Evolutionary conservation across 2,113 vertebrate genomes (phyloP).

Genomic region (Oryzias celebensis): DNA sequence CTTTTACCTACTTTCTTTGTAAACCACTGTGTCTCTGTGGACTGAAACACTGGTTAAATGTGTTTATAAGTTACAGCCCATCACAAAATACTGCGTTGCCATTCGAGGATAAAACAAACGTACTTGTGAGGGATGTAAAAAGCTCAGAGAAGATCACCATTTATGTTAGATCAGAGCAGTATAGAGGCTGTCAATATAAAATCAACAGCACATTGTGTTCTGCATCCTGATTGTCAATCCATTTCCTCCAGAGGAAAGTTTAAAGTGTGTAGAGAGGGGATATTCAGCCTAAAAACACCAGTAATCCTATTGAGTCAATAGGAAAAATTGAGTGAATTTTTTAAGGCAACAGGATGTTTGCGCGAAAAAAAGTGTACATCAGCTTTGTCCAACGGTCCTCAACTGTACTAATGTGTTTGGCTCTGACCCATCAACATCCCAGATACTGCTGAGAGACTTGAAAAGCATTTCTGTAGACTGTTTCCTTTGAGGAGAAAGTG

Average conservation of each 20-base stretch:
- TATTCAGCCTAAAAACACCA: no score
- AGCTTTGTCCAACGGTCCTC: slow-evolving; percentile 5
- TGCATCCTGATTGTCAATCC: no score
- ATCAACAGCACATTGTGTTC: no score
- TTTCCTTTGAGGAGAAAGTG: slow-evolving; percentile 4
- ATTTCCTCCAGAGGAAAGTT: no score
- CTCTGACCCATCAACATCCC: slow-evolving; percentile 17
- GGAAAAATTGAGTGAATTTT: no score
- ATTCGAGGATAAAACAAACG: slow-evolving; percentile 8
- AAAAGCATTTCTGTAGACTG: neutral
- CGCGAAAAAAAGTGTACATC: neutral
- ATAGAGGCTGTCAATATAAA: no score
- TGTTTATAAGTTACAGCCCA: slow-evolving; percentile 15
- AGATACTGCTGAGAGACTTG: slow-evolving; percentile 3
- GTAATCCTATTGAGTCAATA: no score
- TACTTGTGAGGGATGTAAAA: slow-evolving; percentile 10
- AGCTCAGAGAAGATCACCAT: neutral
- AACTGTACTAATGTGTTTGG: slow-evolving; percentile 14
- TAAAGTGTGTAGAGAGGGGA: no score
- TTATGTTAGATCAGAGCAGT: neutral
- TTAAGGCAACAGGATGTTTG: no score
- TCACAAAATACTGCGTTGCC: slow-evolving; percentile 15
- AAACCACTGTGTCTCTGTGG: slow-evolving; percentile 8
- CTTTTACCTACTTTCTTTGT: slow-evolving; percentile 33
- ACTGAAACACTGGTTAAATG: slow-evolving; percentile 37